phyloP scores from a whole-genome alignment of 2,113 vertebrate genomes.

The Nycticryphes semicollaris region DNA sequence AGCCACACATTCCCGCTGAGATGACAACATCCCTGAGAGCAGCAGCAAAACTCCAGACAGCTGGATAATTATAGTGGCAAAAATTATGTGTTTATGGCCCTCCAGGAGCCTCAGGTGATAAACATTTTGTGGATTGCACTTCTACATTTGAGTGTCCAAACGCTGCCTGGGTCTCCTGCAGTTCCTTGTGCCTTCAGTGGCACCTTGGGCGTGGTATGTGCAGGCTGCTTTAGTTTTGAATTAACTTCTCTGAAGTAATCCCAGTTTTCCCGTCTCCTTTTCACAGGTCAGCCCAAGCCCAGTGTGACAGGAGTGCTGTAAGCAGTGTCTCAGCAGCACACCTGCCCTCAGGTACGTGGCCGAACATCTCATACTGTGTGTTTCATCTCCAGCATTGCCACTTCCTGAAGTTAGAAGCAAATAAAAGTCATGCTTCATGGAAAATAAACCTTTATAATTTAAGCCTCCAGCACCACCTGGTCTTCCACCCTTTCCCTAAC shows the following conservation, averaged over 20 bases:
- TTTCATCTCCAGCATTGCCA: not conserved
- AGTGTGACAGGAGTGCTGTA: not conserved
- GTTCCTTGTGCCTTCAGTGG: not conserved
- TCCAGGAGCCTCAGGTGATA: slow-evolving; percentile 46
- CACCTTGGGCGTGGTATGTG: not conserved
- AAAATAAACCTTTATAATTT: slow-evolving; percentile 19
- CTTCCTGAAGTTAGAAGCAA: slow-evolving; percentile 21
- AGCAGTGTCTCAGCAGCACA: not conserved
- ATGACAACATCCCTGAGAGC: slow-evolving; percentile 22
- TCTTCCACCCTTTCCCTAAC: slow-evolving; percentile 9
- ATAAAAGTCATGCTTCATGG: not conserved
- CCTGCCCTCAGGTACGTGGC: not conserved
- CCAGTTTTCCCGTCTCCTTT: not conserved
- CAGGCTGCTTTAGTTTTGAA: not conserved
- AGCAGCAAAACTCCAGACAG: slow-evolving; percentile 36
- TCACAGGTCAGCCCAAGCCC: not conserved
- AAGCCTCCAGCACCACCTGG: not conserved
- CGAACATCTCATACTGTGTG: not conserved
- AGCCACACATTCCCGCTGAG: slow-evolving; percentile 43
- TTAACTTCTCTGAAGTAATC: slow-evolving; percentile 4
- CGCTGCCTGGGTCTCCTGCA: not conserved
- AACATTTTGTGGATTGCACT: slow-evolving; percentile 34
- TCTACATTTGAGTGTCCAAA: not conserved
- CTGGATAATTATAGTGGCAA: slow-evolving; percentile 56
- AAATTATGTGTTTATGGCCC: slow-evolving; percentile 21